Percentiles rank a stretch among this genome's conserved stretches.
These are phyloP conservation scores for Hucho hucho DNA, from an alignment of 2,113 vertebrate species.

Conservation along the genomic window DNA sequence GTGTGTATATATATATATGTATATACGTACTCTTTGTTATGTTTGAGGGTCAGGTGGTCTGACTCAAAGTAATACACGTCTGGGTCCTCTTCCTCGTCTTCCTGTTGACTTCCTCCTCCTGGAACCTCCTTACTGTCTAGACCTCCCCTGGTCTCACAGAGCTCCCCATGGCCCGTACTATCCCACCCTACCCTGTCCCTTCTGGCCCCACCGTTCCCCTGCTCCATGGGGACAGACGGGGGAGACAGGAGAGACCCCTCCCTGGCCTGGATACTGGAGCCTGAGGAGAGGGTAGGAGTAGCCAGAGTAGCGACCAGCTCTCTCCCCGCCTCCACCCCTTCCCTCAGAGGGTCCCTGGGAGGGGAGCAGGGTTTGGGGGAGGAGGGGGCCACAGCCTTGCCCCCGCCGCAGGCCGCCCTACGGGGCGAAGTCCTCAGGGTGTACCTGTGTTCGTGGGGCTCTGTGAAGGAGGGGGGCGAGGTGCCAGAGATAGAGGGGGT, in stretches of 20 bases:
- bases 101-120: conserved; percentile 66
- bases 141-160: conserved; percentile 73
- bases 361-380: conserved; percentile 85
- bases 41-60: conserved; percentile 99
- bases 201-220: conserved; percentile 43
- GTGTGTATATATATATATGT: too few species aligned
- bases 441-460: conserved; percentile 95
- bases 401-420: conserved; percentile 73
- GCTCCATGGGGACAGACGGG: conserved; percentile 20
- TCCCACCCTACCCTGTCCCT: conserved; percentile 68
- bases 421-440: conserved; percentile 93
- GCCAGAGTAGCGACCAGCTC: conserved; percentile 62
- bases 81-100: conserved; percentile 91
- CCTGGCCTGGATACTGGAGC: conserved; percentile 47
- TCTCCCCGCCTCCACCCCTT: conserved; percentile 69
- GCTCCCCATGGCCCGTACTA: conserved; percentile 62
- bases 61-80: conserved; percentile 99
- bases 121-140: conserved; percentile 83
- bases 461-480: conserved; percentile 75
- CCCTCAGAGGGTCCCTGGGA: conserved; percentile 82
- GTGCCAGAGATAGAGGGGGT: conserved; percentile 54
- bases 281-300: conserved; percentile 16
- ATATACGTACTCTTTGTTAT: conserved; percentile 96
- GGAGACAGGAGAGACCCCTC: neutral
- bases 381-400: conserved; percentile 70